phyloP scores from a whole-genome alignment of 2,797 vertebrate species.

The Tauraco hartlaubi region DNA sequence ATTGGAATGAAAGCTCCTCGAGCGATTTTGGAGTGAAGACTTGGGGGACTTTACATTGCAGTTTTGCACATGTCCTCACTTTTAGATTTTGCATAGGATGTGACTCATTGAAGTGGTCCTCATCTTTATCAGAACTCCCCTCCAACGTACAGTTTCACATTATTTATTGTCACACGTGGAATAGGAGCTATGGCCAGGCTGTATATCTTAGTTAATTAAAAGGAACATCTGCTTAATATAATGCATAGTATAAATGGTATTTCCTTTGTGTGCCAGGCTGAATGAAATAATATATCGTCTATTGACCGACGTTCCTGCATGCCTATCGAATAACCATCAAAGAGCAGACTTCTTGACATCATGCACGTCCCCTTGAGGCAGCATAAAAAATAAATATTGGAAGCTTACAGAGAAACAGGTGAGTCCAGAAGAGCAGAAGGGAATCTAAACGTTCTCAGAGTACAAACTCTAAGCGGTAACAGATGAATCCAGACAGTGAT shows the following conservation, averaged over 20 bases:
- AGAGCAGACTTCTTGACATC: background rate
- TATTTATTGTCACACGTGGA: background rate
- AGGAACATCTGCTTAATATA: conserved; percentile 40
- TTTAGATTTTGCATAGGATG: background rate
- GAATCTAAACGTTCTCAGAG: background rate
- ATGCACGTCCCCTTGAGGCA: background rate
- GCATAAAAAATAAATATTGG: background rate
- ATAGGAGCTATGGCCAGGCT: background rate
- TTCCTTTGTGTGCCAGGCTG: conserved; percentile 29
- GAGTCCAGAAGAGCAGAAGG: background rate
- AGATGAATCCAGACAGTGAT: background rate
- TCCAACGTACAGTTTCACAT: background rate
- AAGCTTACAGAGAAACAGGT: background rate
- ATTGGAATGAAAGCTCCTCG: background rate
- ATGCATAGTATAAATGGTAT: background rate
- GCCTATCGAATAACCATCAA: conserved; percentile 27
- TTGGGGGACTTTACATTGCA: background rate
- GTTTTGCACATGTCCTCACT: background rate
- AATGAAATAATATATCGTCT: conserved; percentile 30
- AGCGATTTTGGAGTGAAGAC: background rate
- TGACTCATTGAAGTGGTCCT: background rate
- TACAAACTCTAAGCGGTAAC: conserved; percentile 17
- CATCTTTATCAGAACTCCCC: background rate
- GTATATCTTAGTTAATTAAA: conserved; percentile 40
- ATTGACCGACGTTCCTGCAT: background rate